Evolutionary conservation across 2,113 vertebrate genomes (phyloP).

Genomic region (Anhinga rufa): DNA sequence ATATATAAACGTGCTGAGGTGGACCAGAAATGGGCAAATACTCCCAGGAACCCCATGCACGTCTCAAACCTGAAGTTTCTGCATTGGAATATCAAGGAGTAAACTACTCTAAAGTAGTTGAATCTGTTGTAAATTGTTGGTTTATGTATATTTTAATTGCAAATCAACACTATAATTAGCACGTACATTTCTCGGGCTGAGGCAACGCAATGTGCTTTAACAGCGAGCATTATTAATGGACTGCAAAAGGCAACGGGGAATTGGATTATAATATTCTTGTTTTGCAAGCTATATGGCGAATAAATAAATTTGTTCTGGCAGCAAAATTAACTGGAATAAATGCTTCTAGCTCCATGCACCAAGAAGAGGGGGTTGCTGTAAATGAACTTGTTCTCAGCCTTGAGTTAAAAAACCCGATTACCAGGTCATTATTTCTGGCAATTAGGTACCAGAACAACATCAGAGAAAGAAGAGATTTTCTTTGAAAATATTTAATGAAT

Average conservation of each 20-base stretch:
- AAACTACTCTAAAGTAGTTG: not conserved
- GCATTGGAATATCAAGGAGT: not conserved
- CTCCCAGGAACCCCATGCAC: not conserved
- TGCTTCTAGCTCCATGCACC: not conserved
- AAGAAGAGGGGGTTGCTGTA: not conserved
- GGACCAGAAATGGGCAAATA: not conserved
- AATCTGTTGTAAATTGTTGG: not conserved
- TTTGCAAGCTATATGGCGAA: slow-evolving; percentile 37
- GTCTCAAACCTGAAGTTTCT: not conserved
- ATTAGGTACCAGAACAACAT: slow-evolving; percentile 9
- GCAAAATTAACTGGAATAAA: slow-evolving; percentile 34
- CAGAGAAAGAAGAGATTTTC: not conserved
- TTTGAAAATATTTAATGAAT: slow-evolving; percentile 23
- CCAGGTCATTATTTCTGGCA: slow-evolving; percentile 26
- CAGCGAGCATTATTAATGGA: not conserved
- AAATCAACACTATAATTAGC: not conserved
- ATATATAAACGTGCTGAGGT: not conserved
- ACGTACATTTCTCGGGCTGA: not conserved
- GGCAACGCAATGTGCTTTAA: not conserved
- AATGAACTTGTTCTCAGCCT: not conserved
- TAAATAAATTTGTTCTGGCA: slow-evolving; percentile 32
- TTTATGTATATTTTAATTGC: slow-evolving; percentile 5
- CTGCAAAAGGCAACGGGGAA: slow-evolving; percentile 43
- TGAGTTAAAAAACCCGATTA: not conserved
- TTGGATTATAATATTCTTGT: slow-evolving; percentile 26